Evolutionary conservation across 2,113 vertebrate genomes (phyloP).

Genomic region (Thamnaconus septentrionalis): DNA sequence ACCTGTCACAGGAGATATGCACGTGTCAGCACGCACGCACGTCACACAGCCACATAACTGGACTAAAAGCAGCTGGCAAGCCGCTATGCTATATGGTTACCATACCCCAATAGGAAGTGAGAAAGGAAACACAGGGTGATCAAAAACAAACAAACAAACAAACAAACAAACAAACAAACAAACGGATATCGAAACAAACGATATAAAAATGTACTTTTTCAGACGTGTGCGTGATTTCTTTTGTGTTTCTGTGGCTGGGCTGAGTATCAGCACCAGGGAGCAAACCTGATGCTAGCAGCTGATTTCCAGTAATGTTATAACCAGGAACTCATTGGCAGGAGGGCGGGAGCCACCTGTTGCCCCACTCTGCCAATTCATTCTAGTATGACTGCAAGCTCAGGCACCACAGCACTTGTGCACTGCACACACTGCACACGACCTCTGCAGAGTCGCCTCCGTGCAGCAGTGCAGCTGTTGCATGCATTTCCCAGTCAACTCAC

Average conservation of each 20-base stretch:
- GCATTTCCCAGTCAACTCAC: neutral
- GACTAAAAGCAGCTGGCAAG: neutral
- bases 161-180: too few species aligned
- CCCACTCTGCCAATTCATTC: constrained; percentile 37
- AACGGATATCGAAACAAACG: neutral
- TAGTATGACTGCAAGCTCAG: constrained; percentile 19
- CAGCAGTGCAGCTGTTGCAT: neutral
- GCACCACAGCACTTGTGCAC: constrained; percentile 3
- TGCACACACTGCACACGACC: neutral
- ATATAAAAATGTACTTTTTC: neutral
- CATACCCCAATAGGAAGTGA: too few species aligned
- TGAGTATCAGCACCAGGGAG: neutral
- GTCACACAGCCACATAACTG: neutral
- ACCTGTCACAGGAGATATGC: constrained; percentile 76
- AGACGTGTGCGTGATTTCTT: too few species aligned
- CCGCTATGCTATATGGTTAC: neutral
- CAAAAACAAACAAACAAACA: too few species aligned
- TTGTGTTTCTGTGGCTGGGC: too few species aligned
- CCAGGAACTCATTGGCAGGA: constrained; percentile 29
- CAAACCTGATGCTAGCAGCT: constrained; percentile 1
- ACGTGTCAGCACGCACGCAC: constrained; percentile 17
- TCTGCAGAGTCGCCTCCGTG: neutral
- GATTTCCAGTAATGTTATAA: constrained; percentile 31
- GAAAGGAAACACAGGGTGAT: too few species aligned
- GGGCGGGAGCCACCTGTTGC: constrained; percentile 40